phyloP scores from a whole-genome alignment of 2,113 vertebrate species.

The Rhea pennata region DNA sequence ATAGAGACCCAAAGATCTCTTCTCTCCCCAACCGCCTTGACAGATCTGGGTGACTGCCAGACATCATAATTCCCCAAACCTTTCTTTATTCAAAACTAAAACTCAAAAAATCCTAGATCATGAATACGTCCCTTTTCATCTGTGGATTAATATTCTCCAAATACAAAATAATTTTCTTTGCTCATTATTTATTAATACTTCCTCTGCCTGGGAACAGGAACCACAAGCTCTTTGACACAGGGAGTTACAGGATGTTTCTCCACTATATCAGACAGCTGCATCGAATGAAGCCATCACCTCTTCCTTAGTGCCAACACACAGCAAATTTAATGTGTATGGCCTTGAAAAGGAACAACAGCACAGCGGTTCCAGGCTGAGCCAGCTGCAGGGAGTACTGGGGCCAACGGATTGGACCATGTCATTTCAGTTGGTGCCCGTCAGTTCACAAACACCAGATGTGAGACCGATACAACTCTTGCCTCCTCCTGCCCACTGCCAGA shows the following conservation, averaged over 20 bases:
- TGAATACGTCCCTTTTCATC: background rate
- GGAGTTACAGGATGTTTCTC: conserved; percentile 57
- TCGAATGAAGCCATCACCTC: background rate
- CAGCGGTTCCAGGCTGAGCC: background rate
- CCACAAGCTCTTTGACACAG: conserved; percentile 31
- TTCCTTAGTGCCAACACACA: background rate
- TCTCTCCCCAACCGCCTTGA: background rate
- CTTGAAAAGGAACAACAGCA: background rate
- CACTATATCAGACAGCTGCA: background rate
- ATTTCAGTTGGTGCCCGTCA: background rate
- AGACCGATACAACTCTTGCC: background rate
- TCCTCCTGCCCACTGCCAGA: background rate
- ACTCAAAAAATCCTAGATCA: background rate
- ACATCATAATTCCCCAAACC: background rate
- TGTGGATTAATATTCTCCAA: background rate
- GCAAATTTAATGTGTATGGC: background rate
- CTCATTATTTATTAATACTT: conserved; percentile 17
- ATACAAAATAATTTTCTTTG: background rate
- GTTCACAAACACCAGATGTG: background rate
- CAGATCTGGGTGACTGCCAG: background rate
- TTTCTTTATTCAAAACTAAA: background rate
- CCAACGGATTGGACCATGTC: background rate
- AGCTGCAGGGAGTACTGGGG: background rate
- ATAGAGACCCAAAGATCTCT: background rate
- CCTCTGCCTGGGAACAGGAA: conserved; percentile 63